These are phyloP conservation scores for Sycophaga agraensis DNA, from an alignment of 1,140 invertebrate species.

Conservation along the genomic window DNA sequence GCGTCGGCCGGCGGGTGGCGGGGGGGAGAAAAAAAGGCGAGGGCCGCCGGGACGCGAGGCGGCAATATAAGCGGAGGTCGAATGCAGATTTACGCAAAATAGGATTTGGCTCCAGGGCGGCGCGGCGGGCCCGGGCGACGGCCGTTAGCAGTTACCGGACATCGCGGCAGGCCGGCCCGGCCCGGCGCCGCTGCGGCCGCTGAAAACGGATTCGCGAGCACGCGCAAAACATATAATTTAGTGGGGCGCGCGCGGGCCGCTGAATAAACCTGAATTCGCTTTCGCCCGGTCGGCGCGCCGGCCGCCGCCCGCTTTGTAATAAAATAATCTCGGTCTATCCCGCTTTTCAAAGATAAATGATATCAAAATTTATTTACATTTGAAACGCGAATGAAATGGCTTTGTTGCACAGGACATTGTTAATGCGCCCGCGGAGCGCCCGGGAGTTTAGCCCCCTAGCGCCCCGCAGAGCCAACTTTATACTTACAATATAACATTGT, in stretches of 20 bases:
- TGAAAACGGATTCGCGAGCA: slow-evolving; percentile 34
- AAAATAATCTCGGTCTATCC: slow-evolving; percentile 32
- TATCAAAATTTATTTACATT: too few species aligned
- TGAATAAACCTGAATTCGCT: slow-evolving; percentile 30
- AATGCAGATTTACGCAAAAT: slow-evolving; percentile 51
- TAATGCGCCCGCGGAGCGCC: too few species aligned
- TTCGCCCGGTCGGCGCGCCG: too few species aligned
- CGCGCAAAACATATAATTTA: slow-evolving; percentile 40
- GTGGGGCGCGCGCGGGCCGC: not conserved
- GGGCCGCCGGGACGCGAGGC: not conserved
- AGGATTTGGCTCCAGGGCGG: slow-evolving; percentile 32
- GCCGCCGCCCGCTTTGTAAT: too few species aligned
- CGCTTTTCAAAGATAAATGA: not conserved
- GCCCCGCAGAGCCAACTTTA: too few species aligned
- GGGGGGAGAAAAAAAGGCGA: not conserved
- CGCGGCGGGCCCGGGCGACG: not conserved
- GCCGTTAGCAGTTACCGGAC: slow-evolving; percentile 32
- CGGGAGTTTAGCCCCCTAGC: too few species aligned
- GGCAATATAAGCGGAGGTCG: slow-evolving; percentile 34
- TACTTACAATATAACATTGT: too few species aligned
- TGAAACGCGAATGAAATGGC: too few species aligned
- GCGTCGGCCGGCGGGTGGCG: slow-evolving; percentile 14
- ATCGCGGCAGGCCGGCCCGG: slow-evolving; percentile 8
- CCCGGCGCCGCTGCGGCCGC: not conserved
- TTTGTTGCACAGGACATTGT: too few species aligned